These are phyloP conservation scores for Drosophila guanche DNA, from an alignment of 1,140 invertebrate species.

Conservation along the genomic window DNA sequence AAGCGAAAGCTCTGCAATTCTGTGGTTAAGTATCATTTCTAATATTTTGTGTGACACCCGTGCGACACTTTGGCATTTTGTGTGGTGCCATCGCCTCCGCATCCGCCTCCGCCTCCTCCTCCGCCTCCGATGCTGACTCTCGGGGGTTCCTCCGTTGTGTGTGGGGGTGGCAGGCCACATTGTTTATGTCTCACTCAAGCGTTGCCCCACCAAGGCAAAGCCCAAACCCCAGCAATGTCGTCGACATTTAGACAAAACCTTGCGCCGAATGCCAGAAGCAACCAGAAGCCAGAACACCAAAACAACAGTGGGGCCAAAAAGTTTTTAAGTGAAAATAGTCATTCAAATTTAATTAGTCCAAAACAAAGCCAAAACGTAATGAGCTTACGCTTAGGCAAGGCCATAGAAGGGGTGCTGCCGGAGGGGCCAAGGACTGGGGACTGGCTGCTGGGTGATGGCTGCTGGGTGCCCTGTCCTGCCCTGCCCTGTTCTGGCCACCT, in stretches of 20 bases:
- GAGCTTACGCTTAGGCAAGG: conserved; percentile 69
- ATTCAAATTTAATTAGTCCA: conserved; percentile 82
- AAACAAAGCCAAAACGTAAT: conserved; percentile 82
- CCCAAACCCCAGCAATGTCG: conserved; percentile 39
- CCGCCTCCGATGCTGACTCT: conserved; percentile 11
- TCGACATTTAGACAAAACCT: conserved; percentile 59
- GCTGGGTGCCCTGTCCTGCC: conserved; percentile 2
- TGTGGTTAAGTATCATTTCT: conserved; percentile 82
- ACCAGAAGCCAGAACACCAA: conserved; percentile 25
- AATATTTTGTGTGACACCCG: conserved; percentile 80
- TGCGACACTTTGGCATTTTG: conserved; percentile 77
- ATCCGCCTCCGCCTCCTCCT: no score
- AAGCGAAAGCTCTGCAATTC: conserved; percentile 72
- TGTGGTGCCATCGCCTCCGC: not conserved
- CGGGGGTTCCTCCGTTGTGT: conserved; percentile 24
- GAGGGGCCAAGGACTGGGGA: not conserved
- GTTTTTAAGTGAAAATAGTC: conserved; percentile 82
- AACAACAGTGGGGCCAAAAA: conserved; percentile 60
- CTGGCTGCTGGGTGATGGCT: no score
- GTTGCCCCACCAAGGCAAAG: conserved; percentile 26
- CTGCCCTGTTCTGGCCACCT: conserved; percentile 40
- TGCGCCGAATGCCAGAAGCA: conserved; percentile 34
- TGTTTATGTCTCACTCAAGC: conserved; percentile 79
- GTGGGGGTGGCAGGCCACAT: conserved; percentile 42
- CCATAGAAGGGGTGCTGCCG: not conserved